Base-by-base conservation (phyloP, 2,797 vertebrate genomes). In the Halcyon smyrnensis region DNA sequence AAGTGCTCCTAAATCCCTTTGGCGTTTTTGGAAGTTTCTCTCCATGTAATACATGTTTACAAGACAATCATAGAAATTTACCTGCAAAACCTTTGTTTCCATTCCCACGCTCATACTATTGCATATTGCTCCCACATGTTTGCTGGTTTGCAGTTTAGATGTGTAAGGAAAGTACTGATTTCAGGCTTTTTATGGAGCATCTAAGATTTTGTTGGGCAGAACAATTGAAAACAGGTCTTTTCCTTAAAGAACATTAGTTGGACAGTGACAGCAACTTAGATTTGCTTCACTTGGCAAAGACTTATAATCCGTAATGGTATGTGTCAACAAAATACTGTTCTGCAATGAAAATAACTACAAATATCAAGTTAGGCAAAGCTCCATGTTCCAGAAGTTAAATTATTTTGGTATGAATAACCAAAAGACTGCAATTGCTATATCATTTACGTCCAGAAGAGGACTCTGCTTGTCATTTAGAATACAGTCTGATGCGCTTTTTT, bases 401-500 rank as follows among this genome's bases (percentile, higher is more conserved):
- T 71, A 83, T 60, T 91, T 86, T 64, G 62, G 67, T 73, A 79
- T 18, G 54, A 89, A 87, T 56, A 93, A 25, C 36, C n/a, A 68
- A 69, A 91, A 73, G 4, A 73, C 18, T 91, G 37, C 28, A 94
- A 82, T 45, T 96, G 95, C 85, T 91, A 60, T 95, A 95, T 93
- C 83, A 75, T 73, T 69, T 94, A 84, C 46, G 90, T 91, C 95
- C 96, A 96, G 95, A 95, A 96, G 94, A 96, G 93, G 96, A 96
- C 96, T 94, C 85, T 15, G 3, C 77, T 89, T 90, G 74, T 91
- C 88, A 95, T 96, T 95, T 91, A 82, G 60, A 96, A 79, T 74
- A 81, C 54, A 48, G 62, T 14, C n/a, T 54, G 53, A 78, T 53
- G n/a, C 53, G 34, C 56, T 84, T 75, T 75, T 81, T 95, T 89